A percentile compares a stretch with the other conserved stretches of the same genome.
phyloP scores from a whole-genome alignment of 2,888 invertebrate genomes.

The Argynnis bischoffii region DNA sequence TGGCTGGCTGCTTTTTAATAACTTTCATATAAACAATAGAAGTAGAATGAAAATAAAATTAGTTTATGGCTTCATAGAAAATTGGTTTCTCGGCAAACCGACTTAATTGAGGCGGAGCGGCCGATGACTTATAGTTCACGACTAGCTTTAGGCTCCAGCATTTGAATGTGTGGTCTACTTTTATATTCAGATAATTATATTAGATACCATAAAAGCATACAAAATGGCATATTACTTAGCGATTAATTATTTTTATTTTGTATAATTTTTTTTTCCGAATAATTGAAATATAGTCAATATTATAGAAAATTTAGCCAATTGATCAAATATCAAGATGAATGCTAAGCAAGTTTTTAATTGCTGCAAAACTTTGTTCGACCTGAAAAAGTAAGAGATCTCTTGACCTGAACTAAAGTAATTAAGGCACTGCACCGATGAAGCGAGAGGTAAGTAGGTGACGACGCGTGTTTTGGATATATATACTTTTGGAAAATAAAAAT shows the following conservation, averaged over 20 bases:
- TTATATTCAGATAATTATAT: conserved; percentile 1
- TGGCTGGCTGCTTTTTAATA: conserved; percentile 38
- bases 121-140: conserved; percentile 69
- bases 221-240: background rate
- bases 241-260: no score
- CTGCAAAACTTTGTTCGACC: conserved; percentile 36
- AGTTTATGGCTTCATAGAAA: conserved; percentile 63
- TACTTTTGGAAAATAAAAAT: no score
- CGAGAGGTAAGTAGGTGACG: conserved; percentile 31
- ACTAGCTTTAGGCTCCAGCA: conserved; percentile 66
- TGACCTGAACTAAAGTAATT: conserved; percentile 39
- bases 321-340: background rate
- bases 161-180: conserved; percentile 66
- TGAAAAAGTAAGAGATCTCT: conserved; percentile 39
- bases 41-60: conserved; percentile 63
- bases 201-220: background rate
- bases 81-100: conserved; percentile 58
- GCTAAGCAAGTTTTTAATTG: conserved; percentile 24
- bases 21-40: conserved; percentile 32
- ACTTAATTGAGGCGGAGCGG: conserved; percentile 62
- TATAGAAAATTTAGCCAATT: conserved; percentile 1
- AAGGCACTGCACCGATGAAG: conserved; percentile 35
- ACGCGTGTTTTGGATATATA: background rate
- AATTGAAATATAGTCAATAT: background rate
- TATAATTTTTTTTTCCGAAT: no score